Evolutionary conservation across 2,113 vertebrate genomes (phyloP).

Genomic region (Amia ocellicauda): DNA sequence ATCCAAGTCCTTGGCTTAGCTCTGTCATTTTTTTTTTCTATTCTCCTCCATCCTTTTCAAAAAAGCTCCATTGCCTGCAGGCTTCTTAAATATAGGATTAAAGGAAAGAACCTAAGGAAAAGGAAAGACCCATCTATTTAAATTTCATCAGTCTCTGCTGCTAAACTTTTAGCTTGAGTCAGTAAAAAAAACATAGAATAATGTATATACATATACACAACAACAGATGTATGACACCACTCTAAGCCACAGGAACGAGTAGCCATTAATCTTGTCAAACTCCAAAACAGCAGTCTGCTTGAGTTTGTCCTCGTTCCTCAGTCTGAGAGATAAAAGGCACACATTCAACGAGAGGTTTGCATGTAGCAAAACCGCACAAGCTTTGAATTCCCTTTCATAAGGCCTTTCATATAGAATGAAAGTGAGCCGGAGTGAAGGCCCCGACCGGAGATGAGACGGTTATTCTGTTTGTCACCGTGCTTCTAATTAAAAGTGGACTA

Average conservation of each 20-base stretch:
- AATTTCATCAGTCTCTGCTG: background rate
- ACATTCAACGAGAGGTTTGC: slow-evolving; percentile 15
- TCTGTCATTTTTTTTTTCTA: slow-evolving; percentile 46
- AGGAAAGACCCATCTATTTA: slow-evolving; percentile 36
- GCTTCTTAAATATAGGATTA: slow-evolving; percentile 42
- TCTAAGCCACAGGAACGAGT: slow-evolving; percentile 30
- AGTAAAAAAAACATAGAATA: too few species aligned
- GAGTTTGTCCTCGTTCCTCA: slow-evolving; percentile 28
- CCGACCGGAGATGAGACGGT: too few species aligned
- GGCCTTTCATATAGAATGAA: background rate
- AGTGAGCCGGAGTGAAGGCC: background rate
- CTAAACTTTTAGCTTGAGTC: too few species aligned
- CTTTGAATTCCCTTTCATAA: background rate
- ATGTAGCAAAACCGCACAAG: slow-evolving; percentile 11
- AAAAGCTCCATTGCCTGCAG: slow-evolving; percentile 30
- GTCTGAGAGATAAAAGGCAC: background rate
- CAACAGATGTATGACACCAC: slow-evolving; percentile 26
- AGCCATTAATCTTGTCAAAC: slow-evolving; percentile 36
- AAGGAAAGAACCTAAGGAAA: slow-evolving; percentile 31
- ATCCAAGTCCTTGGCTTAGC: slow-evolving; percentile 50
- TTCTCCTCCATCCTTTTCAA: slow-evolving; percentile 27
- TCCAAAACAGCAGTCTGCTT: slow-evolving; percentile 22
- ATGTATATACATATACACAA: too few species aligned
- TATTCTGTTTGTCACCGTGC: too few species aligned
- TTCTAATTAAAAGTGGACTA: too few species aligned